These are phyloP conservation scores for Manis javanica DNA, from an alignment of 2,797 vertebrate genomes.

Conservation along the genomic window DNA sequence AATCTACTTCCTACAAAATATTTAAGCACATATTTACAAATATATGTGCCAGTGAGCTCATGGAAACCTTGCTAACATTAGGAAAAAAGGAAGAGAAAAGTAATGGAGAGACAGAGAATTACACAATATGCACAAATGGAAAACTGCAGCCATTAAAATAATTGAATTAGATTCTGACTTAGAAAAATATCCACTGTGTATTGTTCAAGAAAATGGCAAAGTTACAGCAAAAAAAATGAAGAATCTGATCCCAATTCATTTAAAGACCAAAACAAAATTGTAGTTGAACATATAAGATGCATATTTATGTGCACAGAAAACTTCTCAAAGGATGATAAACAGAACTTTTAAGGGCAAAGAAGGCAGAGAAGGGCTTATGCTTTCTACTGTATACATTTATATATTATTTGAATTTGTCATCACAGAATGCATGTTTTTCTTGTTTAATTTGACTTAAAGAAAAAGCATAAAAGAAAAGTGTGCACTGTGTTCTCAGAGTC, in stretches of 20 bases:
- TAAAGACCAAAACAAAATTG: constrained; percentile 18
- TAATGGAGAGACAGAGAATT: not conserved
- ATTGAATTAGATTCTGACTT: constrained; percentile 13
- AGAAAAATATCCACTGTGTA: not conserved
- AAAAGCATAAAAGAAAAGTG: constrained; percentile 1
- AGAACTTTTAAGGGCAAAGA: not conserved
- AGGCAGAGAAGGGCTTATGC: not conserved
- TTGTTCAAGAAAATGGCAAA: constrained; percentile 31
- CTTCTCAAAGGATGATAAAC: not conserved
- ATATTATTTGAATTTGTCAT: not conserved
- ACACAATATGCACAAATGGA: not conserved
- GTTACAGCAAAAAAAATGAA: not conserved
- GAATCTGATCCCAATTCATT: not conserved
- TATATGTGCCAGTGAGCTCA: not conserved
- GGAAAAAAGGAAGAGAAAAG: not conserved
- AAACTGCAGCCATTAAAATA: constrained; percentile 10
- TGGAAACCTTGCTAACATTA: not conserved
- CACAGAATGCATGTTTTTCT: not conserved
- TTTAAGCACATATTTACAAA: not conserved
- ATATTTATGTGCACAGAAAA: not conserved
- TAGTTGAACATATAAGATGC: not conserved
- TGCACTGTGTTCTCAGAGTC: not conserved
- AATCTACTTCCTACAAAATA: not conserved
- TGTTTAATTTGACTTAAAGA: not conserved
- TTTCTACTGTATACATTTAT: not conserved